Conservation (phyloP, 2,888 invertebrate species). For the Hedya salicella region DNA sequence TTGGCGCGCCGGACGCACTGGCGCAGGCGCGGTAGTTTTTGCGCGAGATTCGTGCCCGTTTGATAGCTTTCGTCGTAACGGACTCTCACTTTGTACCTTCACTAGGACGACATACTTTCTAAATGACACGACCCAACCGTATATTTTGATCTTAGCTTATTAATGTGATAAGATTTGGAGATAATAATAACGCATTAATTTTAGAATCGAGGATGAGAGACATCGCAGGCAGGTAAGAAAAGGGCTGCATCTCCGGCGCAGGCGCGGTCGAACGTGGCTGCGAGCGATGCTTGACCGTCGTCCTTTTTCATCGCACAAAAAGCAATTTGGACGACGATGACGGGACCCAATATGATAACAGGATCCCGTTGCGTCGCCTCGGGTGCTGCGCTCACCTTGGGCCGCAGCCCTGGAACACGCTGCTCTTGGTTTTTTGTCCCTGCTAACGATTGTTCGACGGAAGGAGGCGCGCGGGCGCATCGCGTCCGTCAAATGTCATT, state of each 20-base stretch:
- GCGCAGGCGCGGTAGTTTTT: constrained; percentile 65
- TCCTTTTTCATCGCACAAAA: constrained; percentile 75
- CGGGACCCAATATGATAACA: constrained; percentile 79
- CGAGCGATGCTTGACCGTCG: constrained; percentile 65
- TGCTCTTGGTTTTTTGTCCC: constrained; percentile 60
- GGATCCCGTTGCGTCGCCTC: constrained; percentile 81
- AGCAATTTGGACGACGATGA: constrained; percentile 77
- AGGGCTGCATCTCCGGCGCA: constrained; percentile 67
- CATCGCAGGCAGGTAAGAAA: constrained; percentile 73
- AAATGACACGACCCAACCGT: background rate
- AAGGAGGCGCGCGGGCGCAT: constrained; percentile 50
- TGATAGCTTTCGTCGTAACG: constrained; percentile 57
- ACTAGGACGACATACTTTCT: constrained; percentile 29
- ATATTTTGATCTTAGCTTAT: background rate
- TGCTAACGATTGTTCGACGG: constrained; percentile 50
- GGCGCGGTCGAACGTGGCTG: constrained; percentile 65
- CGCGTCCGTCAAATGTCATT: constrained; percentile 81
- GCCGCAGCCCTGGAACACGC: constrained; percentile 52
- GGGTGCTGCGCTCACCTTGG: constrained; percentile 59
- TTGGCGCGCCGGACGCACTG: constrained; percentile 72
- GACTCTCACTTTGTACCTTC: constrained; percentile 44
- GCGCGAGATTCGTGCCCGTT: constrained; percentile 52
- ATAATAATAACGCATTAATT: constrained; percentile 32
- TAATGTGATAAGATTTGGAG: background rate
- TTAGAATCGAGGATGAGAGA: constrained; percentile 53